These are phyloP conservation scores for Elaphurus davidianus DNA, from an alignment of 2,113 vertebrate species.

Conservation along the genomic window DNA sequence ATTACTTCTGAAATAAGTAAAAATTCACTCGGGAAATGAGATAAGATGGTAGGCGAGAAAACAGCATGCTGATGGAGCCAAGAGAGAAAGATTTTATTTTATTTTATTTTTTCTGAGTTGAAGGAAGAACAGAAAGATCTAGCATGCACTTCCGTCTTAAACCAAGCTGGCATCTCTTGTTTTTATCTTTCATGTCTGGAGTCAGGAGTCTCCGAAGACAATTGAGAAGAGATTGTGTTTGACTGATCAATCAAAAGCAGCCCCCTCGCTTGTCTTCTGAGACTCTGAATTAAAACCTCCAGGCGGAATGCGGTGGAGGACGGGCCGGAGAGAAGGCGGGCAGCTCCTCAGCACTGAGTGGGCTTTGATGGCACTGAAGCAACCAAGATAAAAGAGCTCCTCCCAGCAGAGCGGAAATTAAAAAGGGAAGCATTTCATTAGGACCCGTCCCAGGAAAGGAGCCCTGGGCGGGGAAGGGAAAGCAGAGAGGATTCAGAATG, in stretches of 20 bases:
- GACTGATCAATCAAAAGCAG: constrained; percentile 66
- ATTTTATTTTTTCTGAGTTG: not conserved
- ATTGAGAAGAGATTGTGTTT: constrained; percentile 61
- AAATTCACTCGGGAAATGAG: not conserved
- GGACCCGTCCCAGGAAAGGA: not conserved
- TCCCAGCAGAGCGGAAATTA: constrained; percentile 64
- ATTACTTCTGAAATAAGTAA: not conserved
- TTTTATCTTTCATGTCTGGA: constrained; percentile 64
- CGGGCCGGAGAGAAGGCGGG: not conserved
- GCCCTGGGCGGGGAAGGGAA: not conserved
- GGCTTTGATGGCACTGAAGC: constrained; percentile 59
- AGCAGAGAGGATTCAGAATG: not conserved
- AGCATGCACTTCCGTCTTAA: constrained; percentile 42
- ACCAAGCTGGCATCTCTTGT: constrained; percentile 50
- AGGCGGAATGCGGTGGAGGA: constrained; percentile 52
- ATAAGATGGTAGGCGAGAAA: constrained; percentile 31
- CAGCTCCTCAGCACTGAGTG: constrained; percentile 24
- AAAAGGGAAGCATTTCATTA: constrained; percentile 62
- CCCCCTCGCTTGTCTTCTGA: constrained; percentile 57
- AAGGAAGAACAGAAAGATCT: constrained; percentile 43
- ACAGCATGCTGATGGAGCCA: not conserved
- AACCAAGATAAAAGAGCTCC: constrained; percentile 52
- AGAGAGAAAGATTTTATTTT: not conserved
- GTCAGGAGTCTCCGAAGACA: constrained; percentile 62
- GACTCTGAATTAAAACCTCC: constrained; percentile 62